A percentile compares a stretch with the other conserved stretches of the same genome.
Evolutionary conservation across 53 echinoderm and acorn worm genomes (phyloP).

Genomic region (Hippasteria phrygiana): DNA sequence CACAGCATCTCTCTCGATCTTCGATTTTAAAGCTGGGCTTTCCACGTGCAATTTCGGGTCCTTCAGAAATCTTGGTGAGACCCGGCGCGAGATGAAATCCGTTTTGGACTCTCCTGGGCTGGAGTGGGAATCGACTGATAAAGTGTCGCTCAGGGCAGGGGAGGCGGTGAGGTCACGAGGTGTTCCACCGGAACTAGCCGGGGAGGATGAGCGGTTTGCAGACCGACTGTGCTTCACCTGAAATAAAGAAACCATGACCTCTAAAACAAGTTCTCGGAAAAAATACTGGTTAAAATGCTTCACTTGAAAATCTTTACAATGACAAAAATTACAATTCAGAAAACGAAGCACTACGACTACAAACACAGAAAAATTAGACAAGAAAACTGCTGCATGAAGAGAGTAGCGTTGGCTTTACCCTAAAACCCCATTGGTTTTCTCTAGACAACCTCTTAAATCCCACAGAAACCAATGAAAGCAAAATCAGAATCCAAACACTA

Average conservation of each 20-base stretch:
- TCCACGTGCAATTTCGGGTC: not conserved
- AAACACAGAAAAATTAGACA: too few relatives aligned
- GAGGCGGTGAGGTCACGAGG: constrained; percentile 47
- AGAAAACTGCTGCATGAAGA: too few relatives aligned
- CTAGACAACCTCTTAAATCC: too few relatives aligned
- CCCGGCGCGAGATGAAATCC: constrained; percentile 8
- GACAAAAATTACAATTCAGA: too few relatives aligned
- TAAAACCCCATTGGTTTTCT: too few relatives aligned
- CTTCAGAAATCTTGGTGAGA: constrained; percentile 46
- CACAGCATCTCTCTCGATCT: not conserved
- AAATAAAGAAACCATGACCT: not conserved
- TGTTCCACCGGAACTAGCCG: constrained; percentile 30
- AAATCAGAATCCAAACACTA: too few relatives aligned
- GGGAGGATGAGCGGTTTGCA: constrained; percentile 25
- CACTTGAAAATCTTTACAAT: too few relatives aligned
- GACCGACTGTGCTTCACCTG: constrained; percentile 40
- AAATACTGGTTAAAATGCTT: too few relatives aligned
- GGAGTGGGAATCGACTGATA: constrained; percentile 29
- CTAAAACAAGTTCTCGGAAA: too few relatives aligned
- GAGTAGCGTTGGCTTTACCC: too few relatives aligned
- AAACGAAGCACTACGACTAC: too few relatives aligned
- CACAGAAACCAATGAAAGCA: too few relatives aligned
- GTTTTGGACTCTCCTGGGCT: constrained; percentile 24
- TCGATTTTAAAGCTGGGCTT: not conserved
- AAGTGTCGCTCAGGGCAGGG: constrained; percentile 52